Evolutionary conservation across 2,113 vertebrate species (phyloP), one percentile per base, ranked within the genome.

Genomic region (Pycnonotus jocosus): DNA sequence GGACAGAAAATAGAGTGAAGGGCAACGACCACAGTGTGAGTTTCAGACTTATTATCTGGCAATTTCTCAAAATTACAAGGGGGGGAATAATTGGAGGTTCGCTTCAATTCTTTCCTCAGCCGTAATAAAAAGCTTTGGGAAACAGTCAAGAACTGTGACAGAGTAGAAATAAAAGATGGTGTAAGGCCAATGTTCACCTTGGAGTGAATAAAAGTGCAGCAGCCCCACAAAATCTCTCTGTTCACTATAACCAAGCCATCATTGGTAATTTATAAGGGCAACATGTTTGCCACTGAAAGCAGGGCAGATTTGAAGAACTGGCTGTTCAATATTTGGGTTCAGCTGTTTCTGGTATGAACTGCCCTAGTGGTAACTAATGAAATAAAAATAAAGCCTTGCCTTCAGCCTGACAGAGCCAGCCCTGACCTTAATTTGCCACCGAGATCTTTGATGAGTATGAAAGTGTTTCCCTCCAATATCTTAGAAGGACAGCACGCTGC

Each of bases 381-480:
- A 50, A 87, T 90, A 48, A 88, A 92, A 66, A 54, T 18, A 60
- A 89, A 85, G 47, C 70, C 54, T 85, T 84, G 51, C 90, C 84
- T 93, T 81, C 74, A 87, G 85, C 53, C 66, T 81, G 81, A 62
- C 88, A 94, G 90, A 85, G 91, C 87, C 66, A 93, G 83, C 86
- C 51, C 16, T 96, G 96, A 96, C 92, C 94, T 93, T 95, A 93
- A 91, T 88, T 93, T 88, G 84, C 93, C 86, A 92, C 42, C 65
- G 50, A 87, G 72, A 90, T 90, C 87, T 96, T 97, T 97, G 97
- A 97, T 92, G 87, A 95, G 72, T 79, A 61, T 53, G 80, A 61
- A 88, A 89, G 53, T 81, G 96, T 93, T 96, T 94, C 96, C 89
- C 56, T 94, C 96, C 87, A 94, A 77, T 78, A 95, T 92, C 96